Evolutionary conservation across 1,140 invertebrate species (phyloP).

Genomic region (Conopomorpha cramerella): DNA sequence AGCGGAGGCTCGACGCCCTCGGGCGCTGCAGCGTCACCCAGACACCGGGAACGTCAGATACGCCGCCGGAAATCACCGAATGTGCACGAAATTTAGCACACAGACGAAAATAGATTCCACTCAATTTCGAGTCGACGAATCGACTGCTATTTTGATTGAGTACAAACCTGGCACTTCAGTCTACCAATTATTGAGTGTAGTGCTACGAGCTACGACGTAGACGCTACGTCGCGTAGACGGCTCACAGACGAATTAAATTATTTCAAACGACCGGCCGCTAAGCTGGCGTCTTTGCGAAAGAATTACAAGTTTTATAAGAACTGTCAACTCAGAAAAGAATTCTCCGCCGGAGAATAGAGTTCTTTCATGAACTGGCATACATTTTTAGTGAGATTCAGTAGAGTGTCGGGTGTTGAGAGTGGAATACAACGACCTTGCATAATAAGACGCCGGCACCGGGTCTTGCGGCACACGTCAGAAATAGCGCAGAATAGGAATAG

Average conservation of each 20-base stretch:
- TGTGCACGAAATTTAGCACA: constrained; percentile 28
- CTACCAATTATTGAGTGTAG: constrained; percentile 7
- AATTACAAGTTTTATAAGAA: no score
- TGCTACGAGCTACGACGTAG: not conserved
- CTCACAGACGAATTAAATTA: no score
- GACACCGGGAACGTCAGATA: constrained; percentile 24
- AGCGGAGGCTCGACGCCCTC: constrained; percentile 5
- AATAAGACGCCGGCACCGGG: constrained; percentile 22
- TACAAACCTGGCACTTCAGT: constrained; percentile 9
- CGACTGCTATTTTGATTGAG: constrained; percentile 17
- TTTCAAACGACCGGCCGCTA: no score
- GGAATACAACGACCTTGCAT: constrained; percentile 29
- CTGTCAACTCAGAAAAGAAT: no score
- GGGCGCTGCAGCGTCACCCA: constrained; percentile 8
- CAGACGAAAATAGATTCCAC: constrained; percentile 24
- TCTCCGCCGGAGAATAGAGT: not conserved
- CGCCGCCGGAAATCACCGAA: constrained; percentile 24
- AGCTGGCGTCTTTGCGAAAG: no score
- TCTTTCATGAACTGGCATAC: constrained; percentile 7
- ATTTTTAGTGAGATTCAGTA: constrained; percentile 19
- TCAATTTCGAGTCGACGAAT: constrained; percentile 11
- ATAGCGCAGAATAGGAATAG: no score
- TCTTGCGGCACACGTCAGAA: constrained; percentile 5
- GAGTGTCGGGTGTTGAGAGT: constrained; percentile 16
- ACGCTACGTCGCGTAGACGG: no score